Base-by-base conservation (phyloP, 2,113 vertebrate genomes). In the Vidua macroura region DNA sequence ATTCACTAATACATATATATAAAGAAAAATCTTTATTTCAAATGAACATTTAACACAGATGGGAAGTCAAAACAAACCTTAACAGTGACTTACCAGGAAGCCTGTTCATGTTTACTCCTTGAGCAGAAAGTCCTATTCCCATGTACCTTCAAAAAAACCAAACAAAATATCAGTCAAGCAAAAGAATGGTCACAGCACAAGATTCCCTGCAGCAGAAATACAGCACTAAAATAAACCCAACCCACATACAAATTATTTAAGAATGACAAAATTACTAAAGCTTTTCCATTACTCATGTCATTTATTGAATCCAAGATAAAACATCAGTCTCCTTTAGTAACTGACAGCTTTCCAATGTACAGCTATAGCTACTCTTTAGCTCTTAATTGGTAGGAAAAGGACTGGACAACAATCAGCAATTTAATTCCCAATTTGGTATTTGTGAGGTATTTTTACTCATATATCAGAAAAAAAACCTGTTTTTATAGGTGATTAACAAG, bases 81-180 rank as follows among this genome's bases (percentile, higher is more conserved):
- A 84, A 83, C 51, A 87, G 22, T 75, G 73, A 99, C 99, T 99
- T 97, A 99, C 99, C 99, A 95, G 99, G 99, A 97, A 99, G 98
- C 96, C 99, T 98, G 98, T 99, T 99, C 99, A 99, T 99, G 98
- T 99, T 99, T 98, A 99, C 99, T 44, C 99, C 99, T 98, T 99
- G 99, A 74, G 99, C 99, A 74, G 99, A 99, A 96, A 99, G 98
- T 97, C 99, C 99, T 83, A 99, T 99, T 90, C 99, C 99, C 99
- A 99, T 99, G 97, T 99, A 99, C 98, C 99, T 99, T 98, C 31
- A 86, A 91, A 83, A 97, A 88, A 81, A 12, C 69, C 72, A 98
- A 96, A 97, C 58, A 92, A 86, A 94, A 35, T 17, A 80, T 88
- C 80, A 96, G 86, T 95, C 94, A 96, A 97, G 63, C 44, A 97